A percentile compares a stretch with the other conserved stretches of the same genome.
Conservation (phyloP, 2,888 invertebrate species). For the Leistus spinibarbis region DNA sequence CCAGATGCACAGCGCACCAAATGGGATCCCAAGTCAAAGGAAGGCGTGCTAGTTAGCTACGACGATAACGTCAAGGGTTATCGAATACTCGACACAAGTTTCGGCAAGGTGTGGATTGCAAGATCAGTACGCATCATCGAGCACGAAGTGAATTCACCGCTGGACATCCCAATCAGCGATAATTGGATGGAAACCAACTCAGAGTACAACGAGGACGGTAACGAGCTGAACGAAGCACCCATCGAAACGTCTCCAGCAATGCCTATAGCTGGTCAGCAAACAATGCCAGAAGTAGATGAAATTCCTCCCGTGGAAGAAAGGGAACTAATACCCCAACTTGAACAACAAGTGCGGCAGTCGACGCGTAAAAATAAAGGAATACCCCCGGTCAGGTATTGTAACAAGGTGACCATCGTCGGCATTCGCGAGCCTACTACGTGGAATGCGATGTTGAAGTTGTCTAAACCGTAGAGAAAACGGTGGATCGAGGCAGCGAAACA, state of each 20-base stretch:
- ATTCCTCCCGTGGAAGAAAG: neutral
- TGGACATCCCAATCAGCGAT: no score
- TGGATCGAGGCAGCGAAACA: no score
- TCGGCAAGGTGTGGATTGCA: neutral
- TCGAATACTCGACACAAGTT: conserved; percentile 3
- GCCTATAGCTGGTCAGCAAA: neutral
- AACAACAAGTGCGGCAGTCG: neutral
- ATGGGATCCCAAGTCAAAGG: neutral
- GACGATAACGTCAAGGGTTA: neutral
- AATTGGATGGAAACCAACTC: no score
- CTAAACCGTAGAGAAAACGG: no score
- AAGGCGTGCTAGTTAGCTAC: conserved; percentile 11
- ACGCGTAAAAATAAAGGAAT: no score
- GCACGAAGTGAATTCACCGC: neutral
- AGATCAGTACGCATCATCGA: neutral
- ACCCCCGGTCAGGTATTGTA: no score
- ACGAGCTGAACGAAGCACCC: no score
- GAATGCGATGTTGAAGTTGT: no score
- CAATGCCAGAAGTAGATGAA: neutral
- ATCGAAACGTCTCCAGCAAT: neutral
- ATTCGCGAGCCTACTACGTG: neutral
- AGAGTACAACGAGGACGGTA: no score
- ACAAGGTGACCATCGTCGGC: no score
- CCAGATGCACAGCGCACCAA: neutral
- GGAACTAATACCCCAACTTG: neutral